These are phyloP conservation scores for Perccottus glenii DNA, from an alignment of 2,113 vertebrate genomes.

Conservation along the genomic window DNA sequence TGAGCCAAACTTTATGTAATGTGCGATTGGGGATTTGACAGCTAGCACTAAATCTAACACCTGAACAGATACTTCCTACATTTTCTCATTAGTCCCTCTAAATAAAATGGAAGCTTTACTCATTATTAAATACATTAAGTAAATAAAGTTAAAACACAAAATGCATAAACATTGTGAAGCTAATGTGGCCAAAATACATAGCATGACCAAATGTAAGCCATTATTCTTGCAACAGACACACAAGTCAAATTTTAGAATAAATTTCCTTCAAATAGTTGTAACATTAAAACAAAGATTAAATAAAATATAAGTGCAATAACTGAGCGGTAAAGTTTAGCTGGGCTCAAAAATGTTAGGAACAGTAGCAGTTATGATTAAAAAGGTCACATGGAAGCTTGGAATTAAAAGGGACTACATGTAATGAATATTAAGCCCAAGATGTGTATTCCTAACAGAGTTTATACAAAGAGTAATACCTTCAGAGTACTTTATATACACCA, in stretches of 20 bases:
- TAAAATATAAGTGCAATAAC: constrained; percentile 49
- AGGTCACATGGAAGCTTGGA: constrained; percentile 18
- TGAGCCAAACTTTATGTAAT: constrained; percentile 14
- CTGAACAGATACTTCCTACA: constrained; percentile 4
- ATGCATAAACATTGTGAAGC: constrained; percentile 20
- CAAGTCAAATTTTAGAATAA: constrained; percentile 38
- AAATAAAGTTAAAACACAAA: constrained; percentile 13
- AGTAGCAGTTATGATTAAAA: constrained; percentile 4
- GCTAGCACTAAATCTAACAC: constrained; percentile 6
- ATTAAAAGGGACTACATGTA: not conserved
- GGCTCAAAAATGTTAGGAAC: not conserved
- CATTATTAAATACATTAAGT: constrained; percentile 12
- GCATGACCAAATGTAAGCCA: constrained; percentile 32
- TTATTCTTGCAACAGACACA: constrained; percentile 31
- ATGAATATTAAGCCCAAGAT: too few species aligned
- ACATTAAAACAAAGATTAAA: constrained; percentile 47
- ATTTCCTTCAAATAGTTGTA: constrained; percentile 18
- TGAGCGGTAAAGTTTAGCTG: too few species aligned
- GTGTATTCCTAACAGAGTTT: too few species aligned
- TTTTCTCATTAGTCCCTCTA: constrained; percentile 3
- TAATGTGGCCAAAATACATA: constrained; percentile 42
- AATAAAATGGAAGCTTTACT: constrained; percentile 13
- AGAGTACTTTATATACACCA: not conserved
- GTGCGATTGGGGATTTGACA: constrained; percentile 3
- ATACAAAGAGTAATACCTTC: too few species aligned